Evolutionary conservation across 35 echinoderm and acorn worm genomes (phyloP).

Genomic region (Amphiura filiformis): DNA sequence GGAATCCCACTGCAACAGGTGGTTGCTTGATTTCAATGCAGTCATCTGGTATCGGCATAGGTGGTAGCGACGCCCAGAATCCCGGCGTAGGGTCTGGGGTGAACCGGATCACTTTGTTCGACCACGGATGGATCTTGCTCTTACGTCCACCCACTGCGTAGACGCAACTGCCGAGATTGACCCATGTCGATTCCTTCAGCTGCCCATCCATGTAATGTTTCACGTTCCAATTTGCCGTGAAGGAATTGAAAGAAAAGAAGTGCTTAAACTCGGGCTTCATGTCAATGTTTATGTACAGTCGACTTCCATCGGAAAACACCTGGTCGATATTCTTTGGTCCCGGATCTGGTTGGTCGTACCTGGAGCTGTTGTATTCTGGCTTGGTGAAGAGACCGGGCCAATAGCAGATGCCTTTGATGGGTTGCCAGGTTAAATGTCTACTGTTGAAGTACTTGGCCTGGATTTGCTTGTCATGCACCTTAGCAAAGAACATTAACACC

Average conservation of each 20-base stretch:
- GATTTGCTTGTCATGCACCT: not conserved
- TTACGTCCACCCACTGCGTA: not conserved
- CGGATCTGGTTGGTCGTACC: not conserved
- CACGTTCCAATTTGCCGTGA: not conserved
- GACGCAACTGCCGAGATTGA: not conserved
- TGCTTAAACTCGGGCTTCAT: not conserved
- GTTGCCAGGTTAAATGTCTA: not conserved
- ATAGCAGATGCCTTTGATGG: not conserved
- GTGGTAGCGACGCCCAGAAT: not conserved
- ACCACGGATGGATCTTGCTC: not conserved
- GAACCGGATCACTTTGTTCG: not conserved
- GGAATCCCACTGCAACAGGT: not conserved
- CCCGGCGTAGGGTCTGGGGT: not conserved
- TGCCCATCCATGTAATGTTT: not conserved
- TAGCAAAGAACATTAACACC: not conserved
- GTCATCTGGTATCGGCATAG: not conserved
- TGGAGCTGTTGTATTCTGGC: not conserved
- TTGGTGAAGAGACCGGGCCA: not conserved
- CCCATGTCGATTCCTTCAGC: not conserved
- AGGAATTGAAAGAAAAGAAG: not conserved
- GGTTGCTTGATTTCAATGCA: not conserved
- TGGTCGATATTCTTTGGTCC: not conserved
- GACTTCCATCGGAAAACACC: not conserved
- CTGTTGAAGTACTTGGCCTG: not conserved
- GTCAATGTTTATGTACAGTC: not conserved